Base-by-base conservation (phyloP, 2,888 invertebrate species). In the Lottia gigantea region DNA sequence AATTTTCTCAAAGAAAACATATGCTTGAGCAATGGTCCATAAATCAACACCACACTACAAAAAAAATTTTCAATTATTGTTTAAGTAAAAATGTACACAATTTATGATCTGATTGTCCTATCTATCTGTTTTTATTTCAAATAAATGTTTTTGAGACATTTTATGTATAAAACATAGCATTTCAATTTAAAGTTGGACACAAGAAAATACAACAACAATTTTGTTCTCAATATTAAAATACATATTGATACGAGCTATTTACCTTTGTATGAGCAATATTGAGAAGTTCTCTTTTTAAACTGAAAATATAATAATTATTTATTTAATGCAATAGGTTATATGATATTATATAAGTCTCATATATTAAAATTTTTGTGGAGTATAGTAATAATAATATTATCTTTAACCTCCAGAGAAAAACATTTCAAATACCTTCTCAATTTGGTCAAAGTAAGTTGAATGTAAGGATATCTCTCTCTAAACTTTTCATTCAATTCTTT, bases 401-500 rank as follows among this genome's bases (percentile, higher is more conserved):
- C 31, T 6, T 6, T 3, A 31, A 31, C 31, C 31, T 6, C 6
- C 6, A 31, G 31, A 31, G 6, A 2, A 31, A 31, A 31, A 3
- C 2, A 31, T 31, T 31, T 3, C 6, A 3, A 31, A 31, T 91
- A 95, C 96, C 96, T 97, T 90, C 97, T 92, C 70, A 98, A 90
- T 91, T 98, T 98, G 89, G 97, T 98, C 72, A 98, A 91, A 4
- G 97, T 97, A 46, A 98, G 90, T 87, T 97, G 95, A 76, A 98
- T 94, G 82, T 95, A 93, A 0, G 98, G 98, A 90, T 97, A 98
- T 86, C 95, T 95, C 82, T 95, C 96, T 80, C 93, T 92, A 86
- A 98, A 98, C 89, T 97, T 97, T 85, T 98, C 98, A 89, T 98
- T 98, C 64, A 98, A 91, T 89, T 98, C 97, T 88, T 96, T 96